These are phyloP conservation scores for Cheilosia soror DNA, from an alignment of 2,888 invertebrate species.

Conservation along the genomic window DNA sequence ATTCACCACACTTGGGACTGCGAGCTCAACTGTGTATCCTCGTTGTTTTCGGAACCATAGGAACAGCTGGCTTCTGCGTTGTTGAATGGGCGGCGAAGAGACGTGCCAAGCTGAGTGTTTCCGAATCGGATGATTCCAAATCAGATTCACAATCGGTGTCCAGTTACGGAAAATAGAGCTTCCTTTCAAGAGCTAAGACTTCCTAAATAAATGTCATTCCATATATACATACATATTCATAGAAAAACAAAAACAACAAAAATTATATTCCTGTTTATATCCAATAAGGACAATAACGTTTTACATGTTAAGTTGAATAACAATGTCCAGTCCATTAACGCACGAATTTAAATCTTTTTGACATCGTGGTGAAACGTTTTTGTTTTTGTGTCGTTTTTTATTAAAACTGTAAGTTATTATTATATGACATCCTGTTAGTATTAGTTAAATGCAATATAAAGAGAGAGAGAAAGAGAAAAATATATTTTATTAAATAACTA, in stretches of 20 bases:
- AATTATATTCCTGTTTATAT: conserved; percentile 18
- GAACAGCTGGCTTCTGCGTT: conserved; percentile 90
- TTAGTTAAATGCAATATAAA: conserved; percentile 46
- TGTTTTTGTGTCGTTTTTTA: conserved; percentile 30
- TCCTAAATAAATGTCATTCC: conserved; percentile 62
- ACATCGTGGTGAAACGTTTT: conserved; percentile 25
- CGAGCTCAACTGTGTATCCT: conserved; percentile 90
- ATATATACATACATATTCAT: conserved; percentile 46
- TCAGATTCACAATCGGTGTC: conserved; percentile 71
- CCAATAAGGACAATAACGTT: conserved; percentile 62
- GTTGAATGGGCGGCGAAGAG: conserved; percentile 88
- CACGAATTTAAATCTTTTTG: conserved; percentile 49
- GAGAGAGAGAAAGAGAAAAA: conserved; percentile 4
- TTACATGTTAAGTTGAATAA: conserved; percentile 21
- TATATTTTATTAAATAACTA: conserved; percentile 55
- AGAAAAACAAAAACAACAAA: not conserved
- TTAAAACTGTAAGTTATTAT: conserved; percentile 51
- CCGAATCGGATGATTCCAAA: conserved; percentile 78
- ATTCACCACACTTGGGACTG: conserved; percentile 89
- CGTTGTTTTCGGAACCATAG: conserved; percentile 88
- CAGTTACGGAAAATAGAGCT: conserved; percentile 71
- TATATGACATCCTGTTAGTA: conserved; percentile 36
- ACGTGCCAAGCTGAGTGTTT: conserved; percentile 78
- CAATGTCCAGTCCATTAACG: conserved; percentile 62
- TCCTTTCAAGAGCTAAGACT: conserved; percentile 31